Evolutionary conservation across 2,888 invertebrate species (phyloP).

Genomic region (Acleris laterana): DNA sequence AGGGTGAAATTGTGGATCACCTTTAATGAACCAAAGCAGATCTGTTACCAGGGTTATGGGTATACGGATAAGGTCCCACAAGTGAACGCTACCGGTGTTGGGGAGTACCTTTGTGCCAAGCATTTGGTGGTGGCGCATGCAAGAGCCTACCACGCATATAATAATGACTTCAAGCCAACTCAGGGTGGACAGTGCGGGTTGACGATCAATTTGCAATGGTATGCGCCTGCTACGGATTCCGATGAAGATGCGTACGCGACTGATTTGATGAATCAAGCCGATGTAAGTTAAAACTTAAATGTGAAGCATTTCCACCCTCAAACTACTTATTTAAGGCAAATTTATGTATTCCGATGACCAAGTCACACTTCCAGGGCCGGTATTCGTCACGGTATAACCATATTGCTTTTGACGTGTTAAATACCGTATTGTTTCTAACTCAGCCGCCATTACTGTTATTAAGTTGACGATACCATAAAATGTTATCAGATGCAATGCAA

Average conservation of each 20-base stretch:
- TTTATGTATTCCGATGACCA: no score
- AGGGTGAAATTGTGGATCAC: conserved; percentile 71
- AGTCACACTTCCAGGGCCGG: no score
- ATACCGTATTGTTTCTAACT: no score
- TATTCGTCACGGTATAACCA: no score
- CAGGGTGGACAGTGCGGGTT: conserved; percentile 53
- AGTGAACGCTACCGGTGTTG: conserved; percentile 61
- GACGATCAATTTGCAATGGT: conserved; percentile 49
- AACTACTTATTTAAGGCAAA: no score
- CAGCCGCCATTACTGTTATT: no score
- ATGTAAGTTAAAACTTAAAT: conserved; percentile 42
- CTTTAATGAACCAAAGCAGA: conserved; percentile 70
- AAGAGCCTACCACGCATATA: conserved; percentile 77
- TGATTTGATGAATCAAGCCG: conserved; percentile 47
- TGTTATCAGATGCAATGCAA: no score
- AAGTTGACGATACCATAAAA: no score
- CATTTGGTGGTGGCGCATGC: conserved; percentile 83
- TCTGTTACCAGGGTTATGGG: conserved; percentile 39
- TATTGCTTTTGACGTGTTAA: no score
- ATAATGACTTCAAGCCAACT: conserved; percentile 60
- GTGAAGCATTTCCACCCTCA: not conserved
- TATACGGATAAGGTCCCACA: conserved; percentile 51
- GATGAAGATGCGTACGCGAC: conserved; percentile 53
- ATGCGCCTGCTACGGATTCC: conserved; percentile 47
- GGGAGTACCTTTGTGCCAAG: conserved; percentile 80